Conservation (phyloP, 2,797 vertebrate species). For the Epinephelus coioides region DNA sequence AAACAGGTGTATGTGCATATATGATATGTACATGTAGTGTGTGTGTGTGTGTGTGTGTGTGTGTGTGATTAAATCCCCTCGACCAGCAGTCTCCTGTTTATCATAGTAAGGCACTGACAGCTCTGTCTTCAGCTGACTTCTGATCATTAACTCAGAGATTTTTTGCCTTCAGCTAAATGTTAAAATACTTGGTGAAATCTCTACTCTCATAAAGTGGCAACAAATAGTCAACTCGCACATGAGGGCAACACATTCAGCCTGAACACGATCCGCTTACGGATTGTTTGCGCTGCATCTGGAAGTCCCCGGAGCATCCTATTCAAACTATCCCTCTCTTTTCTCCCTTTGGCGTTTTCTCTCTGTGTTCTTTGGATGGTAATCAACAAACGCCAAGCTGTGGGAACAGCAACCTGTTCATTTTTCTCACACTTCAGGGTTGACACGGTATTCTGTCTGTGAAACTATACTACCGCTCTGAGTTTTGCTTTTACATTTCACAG, state of each 20-base stretch:
- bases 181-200: constrained; percentile 41
- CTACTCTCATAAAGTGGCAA: constrained; percentile 42
- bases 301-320: constrained; percentile 61
- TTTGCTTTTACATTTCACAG: constrained; percentile 33
- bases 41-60: constrained; percentile 26
- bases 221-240: constrained; percentile 19
- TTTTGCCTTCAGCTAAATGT: constrained; percentile 14
- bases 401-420: constrained; percentile 66
- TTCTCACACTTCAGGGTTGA: constrained; percentile 60
- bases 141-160: constrained; percentile 40
- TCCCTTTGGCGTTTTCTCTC: constrained; percentile 46
- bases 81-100: constrained; percentile 46
- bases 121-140: constrained; percentile 46
- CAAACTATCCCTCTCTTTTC: constrained; percentile 59
- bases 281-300: constrained; percentile 64
- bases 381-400: constrained; percentile 65
- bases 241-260: constrained; percentile 17
- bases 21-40: background rate
- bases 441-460: constrained; percentile 32
- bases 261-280: constrained; percentile 30
- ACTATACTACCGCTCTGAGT: background rate
- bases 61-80: constrained; percentile 30
- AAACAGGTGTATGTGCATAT: constrained; percentile 44
- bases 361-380: constrained; percentile 67
- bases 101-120: constrained; percentile 58